These are phyloP conservation scores for Lithobates pipiens DNA, from an alignment of 2,797 vertebrate species.

Conservation along the genomic window DNA sequence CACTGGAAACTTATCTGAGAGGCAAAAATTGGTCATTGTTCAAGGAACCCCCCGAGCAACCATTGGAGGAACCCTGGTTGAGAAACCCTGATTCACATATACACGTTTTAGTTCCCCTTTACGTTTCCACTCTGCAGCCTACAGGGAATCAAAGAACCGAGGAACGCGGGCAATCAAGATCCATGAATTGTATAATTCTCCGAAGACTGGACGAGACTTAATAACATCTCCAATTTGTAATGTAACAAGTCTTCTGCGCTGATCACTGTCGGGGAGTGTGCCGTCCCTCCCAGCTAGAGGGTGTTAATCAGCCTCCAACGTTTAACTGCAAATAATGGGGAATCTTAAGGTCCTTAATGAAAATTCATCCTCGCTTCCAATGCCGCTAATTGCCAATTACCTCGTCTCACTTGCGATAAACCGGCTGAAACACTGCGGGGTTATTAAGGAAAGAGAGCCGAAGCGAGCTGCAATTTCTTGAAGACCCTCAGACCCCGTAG, in stretches of 20 bases:
- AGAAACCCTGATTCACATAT: too few species aligned
- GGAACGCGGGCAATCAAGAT: too few species aligned
- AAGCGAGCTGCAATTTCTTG: not conserved
- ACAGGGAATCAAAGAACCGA: too few species aligned
- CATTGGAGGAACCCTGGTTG: too few species aligned
- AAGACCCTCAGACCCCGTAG: not conserved
- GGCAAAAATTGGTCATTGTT: too few species aligned
- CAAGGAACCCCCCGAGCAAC: too few species aligned
- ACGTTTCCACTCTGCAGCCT: too few species aligned
- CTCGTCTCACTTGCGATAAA: constrained; percentile 42
- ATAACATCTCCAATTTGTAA: too few species aligned
- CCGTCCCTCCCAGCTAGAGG: not conserved
- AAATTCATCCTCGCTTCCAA: constrained; percentile 38
- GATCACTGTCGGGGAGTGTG: constrained; percentile 15
- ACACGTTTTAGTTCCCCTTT: too few species aligned
- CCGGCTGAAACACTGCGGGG: constrained; percentile 1
- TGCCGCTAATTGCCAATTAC: constrained; percentile 49
- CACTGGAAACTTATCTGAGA: too few species aligned
- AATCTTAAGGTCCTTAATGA: constrained; percentile 52
- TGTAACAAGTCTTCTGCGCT: constrained; percentile 7
- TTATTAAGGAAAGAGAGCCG: not conserved
- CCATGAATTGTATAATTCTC: too few species aligned
- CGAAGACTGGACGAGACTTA: too few species aligned
- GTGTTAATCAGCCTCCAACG: constrained; percentile 48
- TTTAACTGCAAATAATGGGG: constrained; percentile 47